A percentile compares a stretch with the other conserved stretches of the same genome.
Evolutionary conservation across 2,797 vertebrate species (phyloP).

Genomic region (Coracias cyanogaster): DNA sequence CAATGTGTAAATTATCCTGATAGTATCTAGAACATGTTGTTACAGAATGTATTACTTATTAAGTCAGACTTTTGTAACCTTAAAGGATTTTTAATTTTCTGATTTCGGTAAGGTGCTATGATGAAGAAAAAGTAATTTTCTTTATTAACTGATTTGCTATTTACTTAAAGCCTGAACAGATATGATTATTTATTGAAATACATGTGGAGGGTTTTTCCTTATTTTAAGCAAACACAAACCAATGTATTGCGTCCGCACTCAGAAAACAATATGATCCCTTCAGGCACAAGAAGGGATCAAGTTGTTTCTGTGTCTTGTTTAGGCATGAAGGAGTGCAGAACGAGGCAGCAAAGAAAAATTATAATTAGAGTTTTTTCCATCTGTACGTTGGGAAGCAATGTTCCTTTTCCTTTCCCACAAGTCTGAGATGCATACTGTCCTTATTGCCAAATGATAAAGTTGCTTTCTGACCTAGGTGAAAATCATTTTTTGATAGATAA

Average conservation of each 20-base stretch:
- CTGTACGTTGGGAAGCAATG: neutral
- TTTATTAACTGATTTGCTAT: neutral
- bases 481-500: neutral
- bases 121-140: neutral
- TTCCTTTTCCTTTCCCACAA: neutral
- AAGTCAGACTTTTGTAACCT: neutral
- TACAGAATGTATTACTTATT: neutral
- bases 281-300: neutral
- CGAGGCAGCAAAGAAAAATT: accelerated
- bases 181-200: neutral
- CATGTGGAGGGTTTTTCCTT: neutral
- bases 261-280: neutral
- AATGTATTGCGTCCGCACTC: neutral
- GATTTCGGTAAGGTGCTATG: neutral
- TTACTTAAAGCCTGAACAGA: neutral
- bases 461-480: neutral
- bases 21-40: neutral
- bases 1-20: neutral
- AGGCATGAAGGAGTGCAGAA: neutral
- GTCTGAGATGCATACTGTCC: neutral
- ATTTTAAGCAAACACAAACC: neutral
- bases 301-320: neutral
- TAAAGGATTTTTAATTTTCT: neutral
- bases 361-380: neutral
- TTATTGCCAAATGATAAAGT: neutral